Conservation (phyloP, 2,888 invertebrate genomes). For the Ypsolopha scabrella region DNA sequence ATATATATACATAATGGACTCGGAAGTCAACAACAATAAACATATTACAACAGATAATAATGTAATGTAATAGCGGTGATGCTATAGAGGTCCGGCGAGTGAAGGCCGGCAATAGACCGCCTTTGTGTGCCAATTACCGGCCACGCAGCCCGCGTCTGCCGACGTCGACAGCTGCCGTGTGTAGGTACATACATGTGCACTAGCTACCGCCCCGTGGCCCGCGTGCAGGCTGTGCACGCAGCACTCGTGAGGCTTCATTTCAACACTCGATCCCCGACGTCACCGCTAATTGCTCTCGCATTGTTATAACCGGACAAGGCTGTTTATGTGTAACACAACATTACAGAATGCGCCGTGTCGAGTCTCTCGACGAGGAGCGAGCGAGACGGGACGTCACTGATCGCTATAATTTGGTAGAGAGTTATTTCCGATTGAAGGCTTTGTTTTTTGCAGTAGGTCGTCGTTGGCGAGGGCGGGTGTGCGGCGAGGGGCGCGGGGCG, state of each 20-base stretch:
- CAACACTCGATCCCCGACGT: background rate
- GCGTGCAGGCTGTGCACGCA: too few species aligned
- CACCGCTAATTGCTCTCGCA: background rate
- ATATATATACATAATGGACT: too few species aligned
- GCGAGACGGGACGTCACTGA: too few species aligned
- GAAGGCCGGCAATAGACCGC: slow-evolving; percentile 15
- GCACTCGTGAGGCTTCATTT: too few species aligned
- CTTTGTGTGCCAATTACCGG: slow-evolving; percentile 27
- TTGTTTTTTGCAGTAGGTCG: background rate
- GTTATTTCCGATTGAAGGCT: background rate
- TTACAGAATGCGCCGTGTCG: too few species aligned
- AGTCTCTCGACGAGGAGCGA: too few species aligned
- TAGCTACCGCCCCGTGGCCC: too few species aligned
- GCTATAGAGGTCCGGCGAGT: background rate
- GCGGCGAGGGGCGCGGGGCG: background rate
- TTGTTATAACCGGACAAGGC: background rate
- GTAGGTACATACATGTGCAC: background rate
- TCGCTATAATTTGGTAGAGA: too few species aligned
- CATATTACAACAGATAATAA: too few species aligned
- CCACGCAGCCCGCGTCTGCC: slow-evolving; percentile 6
- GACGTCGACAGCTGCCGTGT: slow-evolving; percentile 9
- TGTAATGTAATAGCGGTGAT: background rate
- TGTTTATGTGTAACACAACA: too few species aligned
- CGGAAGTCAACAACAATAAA: too few species aligned
- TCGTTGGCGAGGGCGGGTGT: background rate